Percentiles rank a stretch among this genome's conserved stretches.
Conservation (phyloP, 2,113 vertebrate genomes). For the Bothrops jararaca region DNA sequence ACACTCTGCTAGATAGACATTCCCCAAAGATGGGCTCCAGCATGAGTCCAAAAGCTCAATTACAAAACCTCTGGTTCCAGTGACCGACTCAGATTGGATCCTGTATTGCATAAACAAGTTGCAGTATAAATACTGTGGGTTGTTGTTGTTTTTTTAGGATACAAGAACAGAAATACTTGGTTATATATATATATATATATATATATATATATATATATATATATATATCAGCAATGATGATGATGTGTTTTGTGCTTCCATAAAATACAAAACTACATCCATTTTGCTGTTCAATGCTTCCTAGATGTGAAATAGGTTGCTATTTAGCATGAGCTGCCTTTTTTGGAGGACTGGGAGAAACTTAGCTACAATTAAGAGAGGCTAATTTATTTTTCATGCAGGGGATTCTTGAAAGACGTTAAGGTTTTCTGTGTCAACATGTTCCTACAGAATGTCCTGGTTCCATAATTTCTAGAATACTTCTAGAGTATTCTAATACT, state of each 20-base stretch:
- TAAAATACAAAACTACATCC: background rate
- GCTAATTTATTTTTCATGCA: background rate
- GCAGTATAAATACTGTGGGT: background rate
- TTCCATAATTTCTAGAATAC: background rate
- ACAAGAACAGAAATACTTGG: too few relatives aligned
- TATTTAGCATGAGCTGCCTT: background rate
- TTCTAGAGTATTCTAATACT: too few relatives aligned
- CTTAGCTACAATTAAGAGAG: background rate
- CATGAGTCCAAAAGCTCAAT: too few relatives aligned
- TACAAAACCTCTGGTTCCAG: too few relatives aligned
- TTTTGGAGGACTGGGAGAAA: background rate
- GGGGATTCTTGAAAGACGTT: background rate
- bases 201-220: too few relatives aligned
- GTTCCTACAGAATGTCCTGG: background rate
- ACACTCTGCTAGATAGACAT: too few relatives aligned
- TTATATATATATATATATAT: too few relatives aligned
- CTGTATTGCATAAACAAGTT: background rate
- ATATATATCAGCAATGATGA: too few relatives aligned
- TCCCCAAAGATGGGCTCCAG: too few relatives aligned
- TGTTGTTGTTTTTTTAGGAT: constrained; percentile 9
- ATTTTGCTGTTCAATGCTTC: background rate
- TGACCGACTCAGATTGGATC: too few relatives aligned
- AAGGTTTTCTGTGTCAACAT: background rate
- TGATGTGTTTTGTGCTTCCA: too few relatives aligned
- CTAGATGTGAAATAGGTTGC: background rate